Percentiles rank a stretch among this genome's conserved stretches.
Conservation (phyloP, 2,888 invertebrate genomes). For the Cephus pulcher region DNA sequence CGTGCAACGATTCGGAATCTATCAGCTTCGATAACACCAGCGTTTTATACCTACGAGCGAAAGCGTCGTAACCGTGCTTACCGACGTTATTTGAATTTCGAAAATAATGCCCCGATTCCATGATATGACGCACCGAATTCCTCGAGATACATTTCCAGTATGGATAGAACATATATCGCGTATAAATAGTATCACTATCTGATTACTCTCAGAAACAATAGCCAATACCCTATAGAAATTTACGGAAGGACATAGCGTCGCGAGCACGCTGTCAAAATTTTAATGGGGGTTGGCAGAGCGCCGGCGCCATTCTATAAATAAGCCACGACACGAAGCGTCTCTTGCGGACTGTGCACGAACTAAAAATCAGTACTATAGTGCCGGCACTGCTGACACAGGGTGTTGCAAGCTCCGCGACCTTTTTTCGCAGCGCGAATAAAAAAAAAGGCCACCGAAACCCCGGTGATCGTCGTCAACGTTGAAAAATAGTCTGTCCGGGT, state of each 20-base stretch:
- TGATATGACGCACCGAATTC: neutral
- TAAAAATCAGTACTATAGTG: slow-evolving; percentile 15
- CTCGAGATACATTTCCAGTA: neutral
- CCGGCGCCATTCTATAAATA: slow-evolving; percentile 54
- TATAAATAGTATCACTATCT: neutral
- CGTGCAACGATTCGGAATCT: neutral
- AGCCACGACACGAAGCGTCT: slow-evolving; percentile 22
- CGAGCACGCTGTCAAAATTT: slow-evolving; percentile 21
- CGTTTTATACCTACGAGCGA: neutral
- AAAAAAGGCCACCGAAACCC: neutral
- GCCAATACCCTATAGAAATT: neutral
- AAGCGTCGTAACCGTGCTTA: neutral
- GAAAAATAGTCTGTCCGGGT: neutral
- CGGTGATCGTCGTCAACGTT: neutral
- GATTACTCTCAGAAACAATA: neutral
- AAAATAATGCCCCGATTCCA: neutral
- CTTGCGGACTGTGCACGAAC: slow-evolving; percentile 15
- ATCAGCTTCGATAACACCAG: neutral
- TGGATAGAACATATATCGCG: neutral
- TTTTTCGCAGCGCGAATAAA: slow-evolving; percentile 13
- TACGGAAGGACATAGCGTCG: neutral
- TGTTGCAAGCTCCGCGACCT: slow-evolving; percentile 8
- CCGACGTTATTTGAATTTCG: neutral
- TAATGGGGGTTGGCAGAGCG: slow-evolving; percentile 48
- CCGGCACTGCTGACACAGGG: slow-evolving; percentile 15